Conservation (phyloP, 2,888 invertebrate species). For the Caenorhabditis imperialis region DNA sequence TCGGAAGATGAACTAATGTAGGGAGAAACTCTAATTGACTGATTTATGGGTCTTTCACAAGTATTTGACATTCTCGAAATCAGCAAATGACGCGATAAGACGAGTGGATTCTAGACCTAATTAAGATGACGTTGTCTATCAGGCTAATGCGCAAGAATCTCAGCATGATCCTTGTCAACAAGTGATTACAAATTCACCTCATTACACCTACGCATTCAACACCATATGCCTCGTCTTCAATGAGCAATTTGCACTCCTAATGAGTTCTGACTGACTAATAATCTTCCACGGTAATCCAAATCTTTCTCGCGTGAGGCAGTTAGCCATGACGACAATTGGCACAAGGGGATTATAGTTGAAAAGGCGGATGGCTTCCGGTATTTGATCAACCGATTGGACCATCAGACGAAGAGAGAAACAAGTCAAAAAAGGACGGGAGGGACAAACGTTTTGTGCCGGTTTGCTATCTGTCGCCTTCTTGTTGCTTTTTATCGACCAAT, state of each 20-base stretch:
- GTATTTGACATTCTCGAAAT: no score
- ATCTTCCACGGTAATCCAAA: slow-evolving; percentile 38
- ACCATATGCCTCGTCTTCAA: slow-evolving; percentile 21
- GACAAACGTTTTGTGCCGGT: slow-evolving; percentile 28
- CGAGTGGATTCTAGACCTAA: no score
- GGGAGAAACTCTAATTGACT: no score
- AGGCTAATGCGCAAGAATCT: no score
- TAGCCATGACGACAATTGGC: slow-evolving; percentile 35
- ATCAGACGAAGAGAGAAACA: neutral
- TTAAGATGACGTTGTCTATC: no score
- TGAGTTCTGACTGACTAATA: slow-evolving; percentile 26
- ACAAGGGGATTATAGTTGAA: neutral
- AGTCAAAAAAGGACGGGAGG: slow-evolving; percentile 11
- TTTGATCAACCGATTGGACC: slow-evolving; percentile 14
- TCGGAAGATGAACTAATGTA: no score
- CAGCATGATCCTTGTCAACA: no score
- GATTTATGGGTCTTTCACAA: no score
- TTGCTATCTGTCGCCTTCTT: slow-evolving; percentile 15
- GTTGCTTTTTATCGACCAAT: slow-evolving; percentile 39
- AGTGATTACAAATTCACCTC: slow-evolving; percentile 21
- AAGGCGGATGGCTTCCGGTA: slow-evolving; percentile 20
- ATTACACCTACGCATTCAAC: slow-evolving; percentile 26
- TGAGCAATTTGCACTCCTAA: slow-evolving; percentile 44
- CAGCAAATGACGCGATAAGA: no score
- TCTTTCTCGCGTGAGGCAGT: neutral